Percentiles rank a stretch among this genome's conserved stretches.
phyloP scores from a whole-genome alignment of 2,113 vertebrate species.

The Brienomyrus longianalis region DNA sequence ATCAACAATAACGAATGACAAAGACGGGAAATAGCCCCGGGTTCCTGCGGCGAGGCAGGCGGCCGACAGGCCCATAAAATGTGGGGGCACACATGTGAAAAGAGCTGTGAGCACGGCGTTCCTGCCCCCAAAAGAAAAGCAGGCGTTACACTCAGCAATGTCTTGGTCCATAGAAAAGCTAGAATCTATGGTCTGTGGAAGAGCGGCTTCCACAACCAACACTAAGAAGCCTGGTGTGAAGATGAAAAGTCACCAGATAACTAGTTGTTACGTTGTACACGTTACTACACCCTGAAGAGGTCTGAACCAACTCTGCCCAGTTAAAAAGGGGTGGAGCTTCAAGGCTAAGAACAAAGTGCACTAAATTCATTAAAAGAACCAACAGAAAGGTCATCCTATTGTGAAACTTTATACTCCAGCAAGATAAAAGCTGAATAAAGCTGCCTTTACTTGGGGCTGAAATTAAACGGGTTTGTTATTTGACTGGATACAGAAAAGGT shows the following conservation, averaged over 20 bases:
- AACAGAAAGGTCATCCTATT: not conserved
- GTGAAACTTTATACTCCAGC: not conserved
- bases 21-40: constrained; percentile 49
- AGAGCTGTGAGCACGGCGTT: not conserved
- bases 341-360: not conserved
- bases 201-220: not conserved
- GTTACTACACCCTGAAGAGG: not conserved
- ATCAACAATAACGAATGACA: constrained; percentile 42
- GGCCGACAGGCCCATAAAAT: not conserved
- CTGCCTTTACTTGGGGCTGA: not conserved
- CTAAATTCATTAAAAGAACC: not conserved
- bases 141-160: not conserved
- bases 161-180: not conserved
- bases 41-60: constrained; percentile 21
- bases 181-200: not conserved
- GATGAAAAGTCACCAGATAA: not conserved
- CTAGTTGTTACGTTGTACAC: not conserved
- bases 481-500: not conserved
- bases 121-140: not conserved
- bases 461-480: not conserved
- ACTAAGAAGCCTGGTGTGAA: not conserved
- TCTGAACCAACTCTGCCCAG: not conserved
- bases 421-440: not conserved
- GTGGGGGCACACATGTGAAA: not conserved
- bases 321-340: not conserved